Conservation (phyloP, 92 coral and sea anemone species). For the Zoanthus gigantus region DNA sequence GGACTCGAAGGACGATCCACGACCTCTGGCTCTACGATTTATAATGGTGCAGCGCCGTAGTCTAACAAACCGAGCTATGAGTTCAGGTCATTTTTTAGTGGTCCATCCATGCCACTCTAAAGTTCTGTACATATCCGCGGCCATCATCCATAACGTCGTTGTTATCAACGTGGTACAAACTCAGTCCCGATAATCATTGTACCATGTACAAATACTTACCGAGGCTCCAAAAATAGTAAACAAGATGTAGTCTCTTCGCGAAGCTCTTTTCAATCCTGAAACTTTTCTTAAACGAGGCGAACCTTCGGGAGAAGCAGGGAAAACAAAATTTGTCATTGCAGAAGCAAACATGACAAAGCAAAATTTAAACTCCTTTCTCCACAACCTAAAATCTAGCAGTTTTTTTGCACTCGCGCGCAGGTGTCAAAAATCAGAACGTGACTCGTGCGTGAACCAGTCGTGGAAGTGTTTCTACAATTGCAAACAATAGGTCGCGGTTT, state of each 20-base stretch:
- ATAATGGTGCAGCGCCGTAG: too few relatives aligned
- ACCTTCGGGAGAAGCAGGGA: conserved; percentile 31
- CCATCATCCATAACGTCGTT: too few relatives aligned
- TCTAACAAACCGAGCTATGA: too few relatives aligned
- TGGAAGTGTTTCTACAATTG: background rate
- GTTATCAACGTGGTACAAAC: background rate
- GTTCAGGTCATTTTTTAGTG: too few relatives aligned
- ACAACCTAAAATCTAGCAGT: too few relatives aligned
- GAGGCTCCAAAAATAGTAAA: conserved; percentile 91
- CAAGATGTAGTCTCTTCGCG: conserved; percentile 25
- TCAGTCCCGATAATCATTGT: too few relatives aligned
- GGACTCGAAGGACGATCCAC: too few relatives aligned
- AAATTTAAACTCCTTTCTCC: background rate
- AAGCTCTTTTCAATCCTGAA: conserved; percentile 31
- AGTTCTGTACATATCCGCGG: too few relatives aligned
- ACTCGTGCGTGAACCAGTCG: conserved; percentile 7
- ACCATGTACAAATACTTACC: conserved; percentile 64
- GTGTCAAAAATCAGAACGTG: conserved; percentile 20
- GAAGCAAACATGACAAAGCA: background rate
- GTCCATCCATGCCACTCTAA: too few relatives aligned
- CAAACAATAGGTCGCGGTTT: background rate
- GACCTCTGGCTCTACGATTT: too few relatives aligned
- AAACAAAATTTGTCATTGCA: conserved; percentile 27
- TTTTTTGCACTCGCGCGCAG: background rate
- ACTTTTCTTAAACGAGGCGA: conserved; percentile 23